Base-by-base conservation (phyloP, 2,888 invertebrate genomes). In the Aphrophora alni region DNA sequence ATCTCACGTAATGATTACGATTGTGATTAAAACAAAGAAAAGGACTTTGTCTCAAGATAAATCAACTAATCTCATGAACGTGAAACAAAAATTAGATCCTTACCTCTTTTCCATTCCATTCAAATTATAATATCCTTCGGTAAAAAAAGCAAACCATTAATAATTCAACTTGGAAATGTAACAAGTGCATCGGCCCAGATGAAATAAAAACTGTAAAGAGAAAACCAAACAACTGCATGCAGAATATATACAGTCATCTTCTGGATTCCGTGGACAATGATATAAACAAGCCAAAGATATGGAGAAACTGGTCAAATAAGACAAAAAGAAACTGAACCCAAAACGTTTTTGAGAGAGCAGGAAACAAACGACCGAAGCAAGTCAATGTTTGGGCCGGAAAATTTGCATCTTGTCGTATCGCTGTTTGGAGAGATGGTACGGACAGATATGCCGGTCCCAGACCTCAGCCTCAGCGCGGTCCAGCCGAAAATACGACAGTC, bases 241-340 rank as follows among this genome's bases (percentile, higher is more conserved):
- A 71, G 71, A 71, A 71, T 71, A 26, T 71, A 71, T 71, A 71
- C 71, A 25, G 77, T 69, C 77, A 77, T 77, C 77, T 77, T 25
- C 68, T 24, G n/a, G 26, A 77, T 77, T 38, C 71, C 27, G 28
- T 25, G 38, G 27, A 81, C 73, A 73, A 81, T 74, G 77, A 77
- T 51, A 80, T 80, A 80, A 81, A 80, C 27, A 78, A 81, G 74
- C 59, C 81, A 77, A 51, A 81, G 69, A 81, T 81, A 81, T 81
- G 81, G 81, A 26, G 38, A 78, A 81, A 81, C 81, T 44, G 75
- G 78, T 78, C 26, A 73, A 81, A 81, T 77, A 81, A 81, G 77
- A 81, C 70, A 78, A 78, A 78, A 44, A 78, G 38, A 51, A 78
- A 73, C 33, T 73, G 44, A 73, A 78, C 59, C 59, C 78, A 78